A percentile compares a stretch with the other conserved stretches of the same genome.
Evolutionary conservation across 2,797 vertebrate species (phyloP).

Genomic region (Sebastes iracundus): DNA sequence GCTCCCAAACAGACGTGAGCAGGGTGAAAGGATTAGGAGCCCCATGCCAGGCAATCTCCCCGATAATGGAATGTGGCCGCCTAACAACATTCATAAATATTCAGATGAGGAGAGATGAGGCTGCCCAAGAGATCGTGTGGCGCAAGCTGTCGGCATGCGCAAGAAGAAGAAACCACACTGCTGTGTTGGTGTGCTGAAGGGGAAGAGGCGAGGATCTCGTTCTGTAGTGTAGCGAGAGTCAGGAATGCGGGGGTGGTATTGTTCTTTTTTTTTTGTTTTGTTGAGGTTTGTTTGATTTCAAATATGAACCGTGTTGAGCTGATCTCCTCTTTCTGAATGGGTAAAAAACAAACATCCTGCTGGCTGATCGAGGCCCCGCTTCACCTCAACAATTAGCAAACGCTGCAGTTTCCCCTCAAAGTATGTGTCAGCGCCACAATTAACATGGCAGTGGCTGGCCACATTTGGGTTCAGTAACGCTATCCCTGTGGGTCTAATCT

Average conservation of each 20-base stretch:
- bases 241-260: slow-evolving; percentile 26
- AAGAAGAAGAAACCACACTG: slow-evolving; percentile 18
- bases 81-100: slow-evolving; percentile 80
- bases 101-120: slow-evolving; percentile 65
- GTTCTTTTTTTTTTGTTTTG: slow-evolving; percentile 12
- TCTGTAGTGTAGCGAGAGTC: slow-evolving; percentile 16
- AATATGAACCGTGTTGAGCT: slow-evolving; percentile 50
- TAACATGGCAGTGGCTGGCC: slow-evolving; percentile 46
- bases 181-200: slow-evolving; percentile 6
- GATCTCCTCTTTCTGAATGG: slow-evolving; percentile 46
- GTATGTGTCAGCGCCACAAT: slow-evolving; percentile 42
- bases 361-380: slow-evolving; percentile 42
- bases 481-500: slow-evolving; percentile 36
- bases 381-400: slow-evolving; percentile 55
- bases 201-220: slow-evolving; percentile 29
- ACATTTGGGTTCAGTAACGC: slow-evolving; percentile 17
- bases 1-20: slow-evolving; percentile 51
- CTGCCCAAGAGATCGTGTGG: slow-evolving; percentile 53
- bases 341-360: slow-evolving; percentile 58
- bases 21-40: slow-evolving; percentile 60
- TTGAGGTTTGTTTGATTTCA: slow-evolving; percentile 56
- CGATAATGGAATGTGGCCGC: slow-evolving; percentile 76
- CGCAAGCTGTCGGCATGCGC: slow-evolving; percentile 42
- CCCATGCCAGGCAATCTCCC: slow-evolving; percentile 64
- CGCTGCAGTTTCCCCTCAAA: slow-evolving; percentile 49